phyloP scores from a whole-genome alignment of 2,888 invertebrate genomes.

The Zele albiditarsus region DNA sequence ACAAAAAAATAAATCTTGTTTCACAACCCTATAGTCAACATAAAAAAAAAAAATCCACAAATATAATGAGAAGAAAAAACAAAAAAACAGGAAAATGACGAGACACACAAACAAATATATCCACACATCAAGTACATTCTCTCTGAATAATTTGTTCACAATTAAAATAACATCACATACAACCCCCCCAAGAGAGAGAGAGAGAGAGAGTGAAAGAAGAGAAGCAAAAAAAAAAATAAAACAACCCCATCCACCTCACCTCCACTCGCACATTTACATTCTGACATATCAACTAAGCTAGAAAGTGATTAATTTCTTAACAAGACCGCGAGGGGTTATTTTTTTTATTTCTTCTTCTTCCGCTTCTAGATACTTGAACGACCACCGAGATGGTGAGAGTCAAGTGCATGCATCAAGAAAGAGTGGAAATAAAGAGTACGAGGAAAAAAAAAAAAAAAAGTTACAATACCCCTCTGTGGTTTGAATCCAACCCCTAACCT shows the following conservation, averaged over 20 bases:
- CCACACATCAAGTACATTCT: slow-evolving; percentile 9
- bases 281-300: slow-evolving; percentile 38
- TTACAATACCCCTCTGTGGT: slow-evolving; percentile 42
- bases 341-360: slow-evolving; percentile 38
- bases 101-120: background rate
- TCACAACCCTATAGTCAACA: background rate
- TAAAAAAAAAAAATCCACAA: background rate
- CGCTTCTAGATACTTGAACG: slow-evolving; percentile 54
- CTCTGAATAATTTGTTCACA: slow-evolving; percentile 53
- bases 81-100: background rate
- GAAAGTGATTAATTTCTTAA: slow-evolving; percentile 64
- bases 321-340: slow-evolving; percentile 53
- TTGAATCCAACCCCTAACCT: slow-evolving; percentile 29
- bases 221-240: background rate
- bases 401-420: slow-evolving; percentile 29
- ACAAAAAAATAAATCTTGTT: too few relatives aligned
- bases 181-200: too few relatives aligned
- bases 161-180: slow-evolving; percentile 53
- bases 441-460: slow-evolving; percentile 31
- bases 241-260: background rate
- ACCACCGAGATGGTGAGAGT: slow-evolving; percentile 38
- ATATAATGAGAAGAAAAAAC: background rate
- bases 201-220: too few relatives aligned
- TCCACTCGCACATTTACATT: slow-evolving; percentile 1
- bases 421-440: slow-evolving; percentile 3